Percentiles rank a stretch among this genome's conserved stretches.
Evolutionary conservation across 2,797 vertebrate species (phyloP).

Genomic region (Argyrosomus regius): DNA sequence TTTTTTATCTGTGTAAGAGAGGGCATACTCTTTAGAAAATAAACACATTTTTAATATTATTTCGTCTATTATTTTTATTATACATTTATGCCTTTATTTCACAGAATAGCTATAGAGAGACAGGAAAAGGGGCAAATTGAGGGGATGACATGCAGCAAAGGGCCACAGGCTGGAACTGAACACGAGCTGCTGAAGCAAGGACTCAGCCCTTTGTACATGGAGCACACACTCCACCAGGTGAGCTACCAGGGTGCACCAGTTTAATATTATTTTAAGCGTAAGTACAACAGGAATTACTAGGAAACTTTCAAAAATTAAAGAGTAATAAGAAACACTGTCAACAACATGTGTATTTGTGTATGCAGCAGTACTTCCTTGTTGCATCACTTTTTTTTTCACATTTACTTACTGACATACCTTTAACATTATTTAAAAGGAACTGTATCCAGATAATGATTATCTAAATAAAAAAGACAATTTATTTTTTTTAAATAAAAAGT

Average conservation of each 20-base stretch:
- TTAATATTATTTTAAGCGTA: background rate
- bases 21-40: background rate
- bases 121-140: too few relatives aligned
- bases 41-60: background rate
- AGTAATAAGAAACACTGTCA: background rate
- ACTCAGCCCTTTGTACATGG: too few relatives aligned
- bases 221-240: too few relatives aligned
- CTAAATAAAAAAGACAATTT: background rate
- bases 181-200: too few relatives aligned
- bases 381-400: background rate
- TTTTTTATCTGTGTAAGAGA: background rate
- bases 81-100: too few relatives aligned
- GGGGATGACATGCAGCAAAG: too few relatives aligned
- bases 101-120: too few relatives aligned
- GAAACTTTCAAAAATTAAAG: background rate
- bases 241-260: too few relatives aligned
- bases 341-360: background rate
- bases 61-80: too few relatives aligned
- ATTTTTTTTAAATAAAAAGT: too few relatives aligned
- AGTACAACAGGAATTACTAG: background rate
- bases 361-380: background rate
- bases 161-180: too few relatives aligned
- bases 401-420: background rate
- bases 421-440: background rate
- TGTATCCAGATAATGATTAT: background rate